Evolutionary conservation across 1,140 invertebrate species (phyloP).

Genomic region (Meloidogyne floridensis): DNA sequence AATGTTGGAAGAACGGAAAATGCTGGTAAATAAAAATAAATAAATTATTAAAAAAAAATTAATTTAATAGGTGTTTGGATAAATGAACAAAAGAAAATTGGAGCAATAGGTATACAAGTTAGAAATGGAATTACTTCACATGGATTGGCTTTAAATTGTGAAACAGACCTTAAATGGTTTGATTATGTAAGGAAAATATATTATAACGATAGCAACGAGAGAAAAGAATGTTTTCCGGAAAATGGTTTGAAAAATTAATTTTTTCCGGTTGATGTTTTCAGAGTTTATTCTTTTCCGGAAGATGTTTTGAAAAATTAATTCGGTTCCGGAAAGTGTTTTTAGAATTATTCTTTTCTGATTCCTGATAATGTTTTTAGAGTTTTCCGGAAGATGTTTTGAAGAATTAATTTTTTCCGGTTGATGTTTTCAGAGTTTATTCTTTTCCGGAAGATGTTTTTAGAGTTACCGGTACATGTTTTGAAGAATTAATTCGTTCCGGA

Average conservation of each 20-base stretch:
- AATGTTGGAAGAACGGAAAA: conserved; percentile 52
- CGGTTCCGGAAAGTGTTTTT: too few species aligned
- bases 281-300: too few species aligned
- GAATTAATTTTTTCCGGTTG: background rate
- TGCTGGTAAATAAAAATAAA: conserved; percentile 39
- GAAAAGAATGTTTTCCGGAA: background rate
- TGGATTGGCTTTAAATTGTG: conserved; percentile 90
- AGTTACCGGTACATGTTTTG: too few species aligned
- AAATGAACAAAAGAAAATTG: conserved; percentile 71
- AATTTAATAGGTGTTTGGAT: conserved; percentile 72
- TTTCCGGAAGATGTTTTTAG: conserved; percentile 68
- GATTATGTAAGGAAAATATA: conserved; percentile 77
- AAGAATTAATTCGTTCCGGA: too few species aligned
- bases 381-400: background rate
- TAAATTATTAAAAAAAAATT: background rate
- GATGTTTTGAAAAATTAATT: too few species aligned
- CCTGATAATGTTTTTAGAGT: too few species aligned
- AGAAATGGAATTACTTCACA: conserved; percentile 86
- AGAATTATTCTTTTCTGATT: too few species aligned
- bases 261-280: conserved; percentile 68
- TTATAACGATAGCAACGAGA: background rate
- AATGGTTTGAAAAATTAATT: background rate
- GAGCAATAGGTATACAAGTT: conserved; percentile 72
- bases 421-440: conserved; percentile 67
- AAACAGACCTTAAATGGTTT: conserved; percentile 88